Percentiles rank a stretch among this genome's conserved stretches.
These are phyloP conservation scores for Trichacis sp. DNA, from an alignment of 2,888 invertebrate species.

Conservation along the genomic window DNA sequence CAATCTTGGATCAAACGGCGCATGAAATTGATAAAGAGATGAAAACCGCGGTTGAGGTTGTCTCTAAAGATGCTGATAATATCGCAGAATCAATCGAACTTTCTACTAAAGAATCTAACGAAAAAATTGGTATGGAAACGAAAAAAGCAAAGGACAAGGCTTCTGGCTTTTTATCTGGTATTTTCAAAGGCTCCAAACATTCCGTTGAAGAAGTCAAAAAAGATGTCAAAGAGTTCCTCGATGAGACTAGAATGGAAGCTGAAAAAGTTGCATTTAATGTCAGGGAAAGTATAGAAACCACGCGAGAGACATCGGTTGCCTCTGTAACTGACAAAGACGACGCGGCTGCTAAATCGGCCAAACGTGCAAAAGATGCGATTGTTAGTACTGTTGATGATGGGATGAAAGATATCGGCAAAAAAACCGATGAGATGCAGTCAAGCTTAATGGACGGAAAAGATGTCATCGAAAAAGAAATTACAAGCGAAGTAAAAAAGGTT, in stretches of 20 bases:
- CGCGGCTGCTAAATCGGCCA: too few species aligned
- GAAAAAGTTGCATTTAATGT: conserved; percentile 19
- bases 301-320: conserved; percentile 16
- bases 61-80: too few species aligned
- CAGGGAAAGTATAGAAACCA: neutral
- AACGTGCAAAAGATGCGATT: conserved; percentile 35
- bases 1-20: too few species aligned
- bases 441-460: conserved; percentile 17
- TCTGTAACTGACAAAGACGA: conserved; percentile 28
- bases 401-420: conserved; percentile 28
- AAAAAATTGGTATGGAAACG: conserved; percentile 13
- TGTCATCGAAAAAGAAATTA: conserved; percentile 13
- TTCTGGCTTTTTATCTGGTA: conserved; percentile 3
- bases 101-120: conserved; percentile 16
- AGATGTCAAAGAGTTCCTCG: conserved; percentile 40
- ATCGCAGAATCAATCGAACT: neutral
- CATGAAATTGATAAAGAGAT: too few species aligned
- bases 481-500: conserved; percentile 5
- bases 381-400: conserved; percentile 35
- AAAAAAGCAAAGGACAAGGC: conserved; percentile 11
- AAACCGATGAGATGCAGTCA: conserved; percentile 7
- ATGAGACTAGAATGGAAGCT: conserved; percentile 22
- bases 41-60: too few species aligned
- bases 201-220: conserved; percentile 38
- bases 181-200: conserved; percentile 22